A percentile compares a stretch with the other conserved stretches of the same genome.
Conservation (phyloP, 2,797 vertebrate genomes). For the Rhinogobio ventralis region DNA sequence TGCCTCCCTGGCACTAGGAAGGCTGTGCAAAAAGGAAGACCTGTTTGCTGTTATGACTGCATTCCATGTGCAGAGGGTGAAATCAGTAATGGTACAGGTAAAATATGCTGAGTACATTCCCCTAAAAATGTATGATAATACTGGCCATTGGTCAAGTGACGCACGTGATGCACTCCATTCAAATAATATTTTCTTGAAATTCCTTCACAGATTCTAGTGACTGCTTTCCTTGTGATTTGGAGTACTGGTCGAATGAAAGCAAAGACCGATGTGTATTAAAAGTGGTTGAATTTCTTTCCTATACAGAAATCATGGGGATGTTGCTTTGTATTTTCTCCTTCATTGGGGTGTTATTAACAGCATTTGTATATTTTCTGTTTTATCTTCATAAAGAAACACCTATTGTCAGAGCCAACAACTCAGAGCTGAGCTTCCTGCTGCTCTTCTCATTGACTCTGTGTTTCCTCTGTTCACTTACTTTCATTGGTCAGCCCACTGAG, state of each 20-base stretch:
- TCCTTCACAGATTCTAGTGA: constrained; percentile 75
- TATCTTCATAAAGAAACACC: constrained; percentile 71
- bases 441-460: background rate
- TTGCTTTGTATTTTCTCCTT: constrained; percentile 70
- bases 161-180: background rate
- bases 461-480: background rate
- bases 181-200: constrained; percentile 25
- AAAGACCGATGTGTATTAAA: constrained; percentile 74
- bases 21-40: constrained; percentile 73
- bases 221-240: constrained; percentile 74
- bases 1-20: constrained; percentile 73
- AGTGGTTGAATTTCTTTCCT: constrained; percentile 73
- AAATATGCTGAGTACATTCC: background rate
- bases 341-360: constrained; percentile 69
- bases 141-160: background rate
- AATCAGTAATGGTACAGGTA: constrained; percentile 77
- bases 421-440: constrained; percentile 8
- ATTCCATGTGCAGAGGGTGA: constrained; percentile 75
- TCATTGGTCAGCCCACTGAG: background rate
- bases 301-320: constrained; percentile 72
- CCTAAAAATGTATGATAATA: no score
- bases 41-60: constrained; percentile 75
- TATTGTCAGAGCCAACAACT: constrained; percentile 75
- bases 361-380: constrained; percentile 67
- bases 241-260: constrained; percentile 75